A percentile compares a stretch with the other conserved stretches of the same genome.
These are phyloP conservation scores for Lepeophtheirus salmonis DNA, from an alignment of 1,140 invertebrate genomes.

Conservation along the genomic window DNA sequence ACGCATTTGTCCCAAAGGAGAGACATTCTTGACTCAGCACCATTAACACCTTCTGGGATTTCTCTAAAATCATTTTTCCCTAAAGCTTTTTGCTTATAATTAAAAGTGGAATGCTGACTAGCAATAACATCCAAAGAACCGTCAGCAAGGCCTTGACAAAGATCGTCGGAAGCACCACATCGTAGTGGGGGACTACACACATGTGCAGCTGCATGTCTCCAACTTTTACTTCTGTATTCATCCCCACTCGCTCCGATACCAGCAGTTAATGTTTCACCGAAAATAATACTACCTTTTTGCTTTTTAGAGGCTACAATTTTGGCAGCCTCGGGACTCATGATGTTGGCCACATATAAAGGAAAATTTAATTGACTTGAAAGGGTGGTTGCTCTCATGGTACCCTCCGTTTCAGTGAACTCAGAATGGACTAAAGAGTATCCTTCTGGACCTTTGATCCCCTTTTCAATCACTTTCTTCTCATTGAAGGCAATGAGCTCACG, in stretches of 20 bases:
- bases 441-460: slow-evolving; percentile 85
- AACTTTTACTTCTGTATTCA: slow-evolving; percentile 35
- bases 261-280: slow-evolving; percentile 58
- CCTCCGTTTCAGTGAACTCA: slow-evolving; percentile 92
- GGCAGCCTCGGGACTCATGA: slow-evolving; percentile 78
- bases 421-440: slow-evolving; percentile 90
- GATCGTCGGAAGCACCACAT: slow-evolving; percentile 35
- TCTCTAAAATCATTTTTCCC: slow-evolving; percentile 80
- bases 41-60: slow-evolving; percentile 96
- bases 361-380: slow-evolving; percentile 75
- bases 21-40: slow-evolving; percentile 40
- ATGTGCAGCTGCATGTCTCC: slow-evolving; percentile 40
- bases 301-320: slow-evolving; percentile 46
- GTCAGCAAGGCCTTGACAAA: neutral
- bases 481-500: slow-evolving; percentile 58
- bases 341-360: slow-evolving; percentile 86
- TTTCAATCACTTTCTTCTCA: slow-evolving; percentile 50
- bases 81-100: slow-evolving; percentile 71
- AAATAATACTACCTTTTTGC: slow-evolving; percentile 39
- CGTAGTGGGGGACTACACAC: slow-evolving; percentile 60
- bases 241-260: slow-evolving; percentile 37
- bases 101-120: slow-evolving; percentile 83
- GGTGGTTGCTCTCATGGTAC: slow-evolving; percentile 76
- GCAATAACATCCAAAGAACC: neutral
- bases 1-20: slow-evolving; percentile 40